Evolutionary conservation across 2,888 invertebrate genomes (phyloP).

Genomic region (Villa cingulata): DNA sequence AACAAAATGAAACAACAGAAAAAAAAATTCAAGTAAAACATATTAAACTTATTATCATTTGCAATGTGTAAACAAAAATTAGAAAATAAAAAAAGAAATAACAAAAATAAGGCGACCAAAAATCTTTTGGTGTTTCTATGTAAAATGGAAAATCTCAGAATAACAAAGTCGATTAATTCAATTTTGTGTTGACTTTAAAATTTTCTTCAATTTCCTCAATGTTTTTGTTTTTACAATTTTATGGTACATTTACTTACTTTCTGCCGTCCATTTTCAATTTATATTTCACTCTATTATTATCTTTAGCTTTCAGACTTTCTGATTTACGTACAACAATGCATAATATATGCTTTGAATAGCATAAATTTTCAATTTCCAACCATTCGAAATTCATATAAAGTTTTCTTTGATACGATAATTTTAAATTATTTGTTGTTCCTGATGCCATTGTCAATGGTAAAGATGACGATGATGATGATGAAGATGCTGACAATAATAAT

Average conservation of each 20-base stretch:
- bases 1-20: too few species aligned
- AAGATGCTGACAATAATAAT: too few species aligned
- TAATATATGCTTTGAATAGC: slow-evolving; percentile 59
- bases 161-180: too few species aligned
- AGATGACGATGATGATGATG: neutral
- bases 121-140: too few species aligned
- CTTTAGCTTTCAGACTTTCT: slow-evolving; percentile 41
- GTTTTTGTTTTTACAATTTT: neutral
- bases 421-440: slow-evolving; percentile 7
- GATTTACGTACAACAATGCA: slow-evolving; percentile 43
- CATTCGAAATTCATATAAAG: slow-evolving; percentile 43
- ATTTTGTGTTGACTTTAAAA: too few species aligned
- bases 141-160: too few species aligned
- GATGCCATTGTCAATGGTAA: slow-evolving; percentile 4
- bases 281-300: slow-evolving; percentile 50
- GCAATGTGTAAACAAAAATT: too few species aligned
- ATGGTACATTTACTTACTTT: slow-evolving; percentile 41
- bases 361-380: slow-evolving; percentile 62
- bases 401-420: slow-evolving; percentile 29
- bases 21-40: too few species aligned
- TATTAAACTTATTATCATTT: too few species aligned
- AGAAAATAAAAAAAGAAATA: too few species aligned
- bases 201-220: too few species aligned
- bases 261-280: slow-evolving; percentile 60
- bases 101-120: too few species aligned